These are phyloP conservation scores for Amblyraja radiata DNA, from an alignment of 2,797 vertebrate genomes.

Conservation along the genomic window DNA sequence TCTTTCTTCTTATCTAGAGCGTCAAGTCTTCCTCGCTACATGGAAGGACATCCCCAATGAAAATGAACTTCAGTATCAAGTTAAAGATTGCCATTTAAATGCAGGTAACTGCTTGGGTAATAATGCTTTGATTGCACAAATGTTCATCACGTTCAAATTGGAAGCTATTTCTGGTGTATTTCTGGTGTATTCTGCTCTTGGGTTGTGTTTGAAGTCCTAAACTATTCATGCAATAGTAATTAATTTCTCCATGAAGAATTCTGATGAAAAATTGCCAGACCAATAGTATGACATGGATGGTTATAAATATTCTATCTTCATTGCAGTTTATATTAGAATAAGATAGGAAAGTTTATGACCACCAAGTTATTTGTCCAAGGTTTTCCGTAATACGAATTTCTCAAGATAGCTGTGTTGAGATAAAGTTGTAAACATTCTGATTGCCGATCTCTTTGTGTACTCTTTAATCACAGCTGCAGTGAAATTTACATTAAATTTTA, in stretches of 20 bases:
- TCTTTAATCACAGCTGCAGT: neutral
- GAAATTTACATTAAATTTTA: neutral
- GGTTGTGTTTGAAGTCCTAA: neutral
- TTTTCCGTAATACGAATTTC: neutral
- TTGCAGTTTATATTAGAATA: neutral
- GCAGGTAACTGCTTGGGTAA: constrained; percentile 65
- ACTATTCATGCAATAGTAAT: neutral
- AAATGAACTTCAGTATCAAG: constrained; percentile 97
- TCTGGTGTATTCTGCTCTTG: neutral
- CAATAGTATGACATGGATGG: too few species aligned
- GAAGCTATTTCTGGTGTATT: neutral
- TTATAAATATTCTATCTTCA: neutral
- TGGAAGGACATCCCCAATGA: constrained; percentile 99
- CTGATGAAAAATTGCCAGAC: neutral
- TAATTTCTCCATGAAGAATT: neutral
- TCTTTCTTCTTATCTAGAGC: constrained; percentile 59
- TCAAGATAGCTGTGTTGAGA: neutral
- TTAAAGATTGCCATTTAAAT: constrained; percentile 95
- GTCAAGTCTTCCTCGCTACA: constrained; percentile 94
- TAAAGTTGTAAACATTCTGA: neutral
- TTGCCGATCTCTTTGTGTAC: neutral
- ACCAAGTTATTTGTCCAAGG: neutral
- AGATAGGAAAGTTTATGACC: neutral
- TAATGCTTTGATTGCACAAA: neutral
- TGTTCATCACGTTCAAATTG: neutral